Percentiles rank a stretch among this genome's conserved stretches.
phyloP scores from a whole-genome alignment of 64 coral and sea anemone genomes.

The Anthopleura sola region DNA sequence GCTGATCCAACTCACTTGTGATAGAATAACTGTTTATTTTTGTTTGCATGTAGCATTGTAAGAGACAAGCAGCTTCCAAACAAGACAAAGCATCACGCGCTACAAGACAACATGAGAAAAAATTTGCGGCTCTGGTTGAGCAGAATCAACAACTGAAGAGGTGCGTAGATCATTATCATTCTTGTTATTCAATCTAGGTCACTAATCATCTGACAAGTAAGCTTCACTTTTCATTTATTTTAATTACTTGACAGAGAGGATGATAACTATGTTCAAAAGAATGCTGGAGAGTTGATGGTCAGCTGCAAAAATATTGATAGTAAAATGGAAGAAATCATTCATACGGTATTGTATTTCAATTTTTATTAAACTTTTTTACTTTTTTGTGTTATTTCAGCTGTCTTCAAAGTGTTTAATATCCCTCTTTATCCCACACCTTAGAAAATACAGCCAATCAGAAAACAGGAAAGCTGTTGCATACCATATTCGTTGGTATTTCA shows the following conservation, averaged over 20 bases:
- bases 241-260: not conserved
- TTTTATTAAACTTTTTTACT: not conserved
- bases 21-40: not conserved
- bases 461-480: too few relatives aligned
- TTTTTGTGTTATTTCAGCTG: not conserved
- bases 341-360: not conserved
- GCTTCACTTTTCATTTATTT: not conserved
- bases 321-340: conserved; percentile 1
- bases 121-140: conserved; percentile 33
- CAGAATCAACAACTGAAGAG: conserved; percentile 27
- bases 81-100: conserved; percentile 48
- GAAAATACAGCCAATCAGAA: too few relatives aligned
- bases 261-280: not conserved
- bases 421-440: too few relatives aligned
- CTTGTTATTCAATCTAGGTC: too few relatives aligned
- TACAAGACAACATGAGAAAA: conserved; percentile 53
- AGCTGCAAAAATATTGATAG: not conserved
- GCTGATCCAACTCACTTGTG: too few relatives aligned
- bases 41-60: not conserved
- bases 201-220: not conserved
- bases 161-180: not conserved
- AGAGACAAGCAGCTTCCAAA: conserved; percentile 44
- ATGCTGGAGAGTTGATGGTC: not conserved
- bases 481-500: too few relatives aligned
- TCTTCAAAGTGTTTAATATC: too few relatives aligned